A percentile compares a stretch with the other conserved stretches of the same genome.
These are phyloP conservation scores for Sussaba pulchella DNA, from an alignment of 2,888 invertebrate genomes.

Conservation along the genomic window DNA sequence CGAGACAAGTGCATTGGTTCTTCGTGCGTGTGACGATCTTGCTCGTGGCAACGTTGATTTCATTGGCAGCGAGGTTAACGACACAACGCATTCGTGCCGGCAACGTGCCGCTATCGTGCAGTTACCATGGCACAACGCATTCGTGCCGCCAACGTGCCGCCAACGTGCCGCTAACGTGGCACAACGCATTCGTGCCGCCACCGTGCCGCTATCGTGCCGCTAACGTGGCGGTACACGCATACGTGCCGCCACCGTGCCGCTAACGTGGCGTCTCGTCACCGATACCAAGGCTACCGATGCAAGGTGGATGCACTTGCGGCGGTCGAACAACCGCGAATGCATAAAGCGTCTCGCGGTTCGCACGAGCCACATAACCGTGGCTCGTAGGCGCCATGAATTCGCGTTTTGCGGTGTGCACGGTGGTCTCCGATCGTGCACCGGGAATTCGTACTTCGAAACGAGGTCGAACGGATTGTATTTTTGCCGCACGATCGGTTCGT, in stretches of 20 bases:
- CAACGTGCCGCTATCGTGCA: not conserved
- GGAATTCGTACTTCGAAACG: not conserved
- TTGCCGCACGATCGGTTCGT: not conserved
- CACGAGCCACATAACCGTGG: slow-evolving; percentile 72
- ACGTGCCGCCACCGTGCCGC: too few relatives aligned
- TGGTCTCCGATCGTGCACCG: not conserved
- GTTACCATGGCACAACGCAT: too few relatives aligned
- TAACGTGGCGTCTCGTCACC: not conserved
- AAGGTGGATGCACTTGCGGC: slow-evolving; percentile 31
- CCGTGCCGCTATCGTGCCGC: too few relatives aligned
- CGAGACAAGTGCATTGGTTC: too few relatives aligned
- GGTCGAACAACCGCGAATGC: slow-evolving; percentile 52
- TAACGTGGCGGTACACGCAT: too few relatives aligned
- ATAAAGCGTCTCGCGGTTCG: slow-evolving; percentile 68
- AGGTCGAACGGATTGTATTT: not conserved
- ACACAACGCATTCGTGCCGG: slow-evolving; percentile 66
- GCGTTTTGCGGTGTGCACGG: slow-evolving; percentile 6
- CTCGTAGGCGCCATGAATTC: slow-evolving; percentile 19
- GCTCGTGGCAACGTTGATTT: slow-evolving; percentile 8
- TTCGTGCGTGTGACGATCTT: not conserved
- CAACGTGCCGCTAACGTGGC: too few relatives aligned
- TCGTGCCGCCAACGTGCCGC: too few relatives aligned
- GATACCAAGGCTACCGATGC: slow-evolving; percentile 18
- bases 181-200: too few relatives aligned
- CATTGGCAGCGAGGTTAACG: slow-evolving; percentile 73